Conservation (phyloP, 2,888 invertebrate species). For the Lasioglossum lativentre region DNA sequence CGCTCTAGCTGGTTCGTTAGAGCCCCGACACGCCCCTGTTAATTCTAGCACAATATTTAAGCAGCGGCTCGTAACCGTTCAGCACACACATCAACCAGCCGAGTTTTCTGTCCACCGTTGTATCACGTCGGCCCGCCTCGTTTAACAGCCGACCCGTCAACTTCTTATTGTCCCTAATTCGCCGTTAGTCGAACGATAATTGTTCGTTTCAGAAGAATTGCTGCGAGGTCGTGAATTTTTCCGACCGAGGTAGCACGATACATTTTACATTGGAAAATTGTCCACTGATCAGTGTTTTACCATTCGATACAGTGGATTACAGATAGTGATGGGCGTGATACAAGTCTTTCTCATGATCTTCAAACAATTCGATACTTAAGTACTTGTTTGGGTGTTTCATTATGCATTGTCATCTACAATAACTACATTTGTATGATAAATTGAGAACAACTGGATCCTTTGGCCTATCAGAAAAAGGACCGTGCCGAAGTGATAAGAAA, state of each 20-base stretch:
- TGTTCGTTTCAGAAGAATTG: not conserved
- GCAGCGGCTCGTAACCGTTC: conserved; percentile 58
- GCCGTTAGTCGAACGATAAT: not conserved
- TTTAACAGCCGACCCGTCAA: conserved; percentile 43
- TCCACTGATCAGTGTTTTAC: too few relatives aligned
- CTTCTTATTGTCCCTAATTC: conserved; percentile 47
- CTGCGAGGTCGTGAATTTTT: not conserved
- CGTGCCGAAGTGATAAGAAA: too few relatives aligned
- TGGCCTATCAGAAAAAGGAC: too few relatives aligned
- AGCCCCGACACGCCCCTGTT: conserved; percentile 70
- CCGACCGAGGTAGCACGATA: not conserved
- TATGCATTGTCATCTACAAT: too few relatives aligned
- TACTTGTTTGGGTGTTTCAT: too few relatives aligned
- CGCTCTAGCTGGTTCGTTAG: conserved; percentile 69
- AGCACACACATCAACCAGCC: conserved; percentile 39
- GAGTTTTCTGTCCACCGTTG: conserved; percentile 51
- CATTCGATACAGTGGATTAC: too few relatives aligned
- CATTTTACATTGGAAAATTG: too few relatives aligned
- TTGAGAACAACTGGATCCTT: too few relatives aligned
- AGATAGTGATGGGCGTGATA: too few relatives aligned
- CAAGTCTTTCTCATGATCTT: too few relatives aligned
- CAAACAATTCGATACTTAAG: too few relatives aligned
- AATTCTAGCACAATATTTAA: conserved; percentile 75
- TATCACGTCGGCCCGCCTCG: conserved; percentile 43
- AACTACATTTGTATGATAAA: too few relatives aligned